phyloP scores from a whole-genome alignment of 2,797 vertebrate genomes.

The Psittacula derbiana region DNA sequence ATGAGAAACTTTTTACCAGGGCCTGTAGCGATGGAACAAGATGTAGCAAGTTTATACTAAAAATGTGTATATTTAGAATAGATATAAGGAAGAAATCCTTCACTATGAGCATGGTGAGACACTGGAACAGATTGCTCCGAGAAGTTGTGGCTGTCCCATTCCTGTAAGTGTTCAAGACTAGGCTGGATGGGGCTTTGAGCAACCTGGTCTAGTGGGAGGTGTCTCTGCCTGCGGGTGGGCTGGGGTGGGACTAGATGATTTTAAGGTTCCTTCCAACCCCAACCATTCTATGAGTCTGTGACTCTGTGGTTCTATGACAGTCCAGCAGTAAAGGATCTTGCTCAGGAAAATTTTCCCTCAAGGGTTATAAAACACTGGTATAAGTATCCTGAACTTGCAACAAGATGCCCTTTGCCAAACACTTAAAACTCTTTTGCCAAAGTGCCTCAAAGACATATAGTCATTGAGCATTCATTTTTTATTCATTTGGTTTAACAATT shows the following conservation, averaged over 20 bases:
- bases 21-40: background rate
- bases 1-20: background rate
- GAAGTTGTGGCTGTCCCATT: background rate
- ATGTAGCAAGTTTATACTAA: background rate
- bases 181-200: background rate
- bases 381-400: background rate
- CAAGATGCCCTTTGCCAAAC: background rate
- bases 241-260: background rate
- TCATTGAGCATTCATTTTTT: background rate
- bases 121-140: background rate
- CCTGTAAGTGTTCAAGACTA: background rate
- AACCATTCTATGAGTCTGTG: background rate
- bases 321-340: background rate
- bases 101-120: fast-evolving
- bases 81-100: background rate
- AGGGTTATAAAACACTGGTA: background rate
- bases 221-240: fast-evolving
- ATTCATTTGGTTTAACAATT: background rate
- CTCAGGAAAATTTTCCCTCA: background rate
- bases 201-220: background rate
- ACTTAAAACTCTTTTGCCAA: background rate
- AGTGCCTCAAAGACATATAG: background rate
- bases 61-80: background rate
- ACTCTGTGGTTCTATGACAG: background rate
- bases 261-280: background rate